Evolutionary conservation across 2,888 invertebrate species (phyloP).

Genomic region (Caradrina clavipalpis): DNA sequence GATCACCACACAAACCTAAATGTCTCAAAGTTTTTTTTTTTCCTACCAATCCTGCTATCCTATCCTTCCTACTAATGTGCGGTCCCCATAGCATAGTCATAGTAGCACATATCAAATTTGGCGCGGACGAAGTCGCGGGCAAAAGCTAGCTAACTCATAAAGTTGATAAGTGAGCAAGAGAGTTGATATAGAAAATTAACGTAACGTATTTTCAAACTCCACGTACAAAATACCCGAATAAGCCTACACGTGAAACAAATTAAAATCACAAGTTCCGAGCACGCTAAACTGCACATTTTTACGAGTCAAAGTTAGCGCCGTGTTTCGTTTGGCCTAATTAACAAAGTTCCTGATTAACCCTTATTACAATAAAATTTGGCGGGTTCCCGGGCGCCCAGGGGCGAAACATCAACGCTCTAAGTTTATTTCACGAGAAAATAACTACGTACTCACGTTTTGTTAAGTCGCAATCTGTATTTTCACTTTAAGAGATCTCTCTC

Average conservation of each 20-base stretch:
- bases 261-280: slow-evolving; percentile 51
- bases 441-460: slow-evolving; percentile 70
- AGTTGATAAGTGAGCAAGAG: not conserved
- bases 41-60: no score
- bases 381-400: slow-evolving; percentile 49
- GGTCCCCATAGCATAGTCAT: no score
- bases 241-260: slow-evolving; percentile 53
- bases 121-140: no score
- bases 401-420: slow-evolving; percentile 64
- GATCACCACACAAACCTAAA: no score
- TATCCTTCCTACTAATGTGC: no score
- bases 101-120: no score
- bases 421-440: slow-evolving; percentile 67
- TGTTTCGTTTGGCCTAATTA: slow-evolving; percentile 59
- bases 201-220: slow-evolving; percentile 10
- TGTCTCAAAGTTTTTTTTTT: no score
- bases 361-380: slow-evolving; percentile 65
- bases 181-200: slow-evolving; percentile 3
- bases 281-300: slow-evolving; percentile 56
- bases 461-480: slow-evolving; percentile 77
- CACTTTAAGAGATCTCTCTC: slow-evolving; percentile 76
- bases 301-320: slow-evolving; percentile 47
- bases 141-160: no score
- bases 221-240: slow-evolving; percentile 31
- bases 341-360: slow-evolving; percentile 60